phyloP scores from a whole-genome alignment of 2,888 invertebrate species.

The Fragum sueziense region DNA sequence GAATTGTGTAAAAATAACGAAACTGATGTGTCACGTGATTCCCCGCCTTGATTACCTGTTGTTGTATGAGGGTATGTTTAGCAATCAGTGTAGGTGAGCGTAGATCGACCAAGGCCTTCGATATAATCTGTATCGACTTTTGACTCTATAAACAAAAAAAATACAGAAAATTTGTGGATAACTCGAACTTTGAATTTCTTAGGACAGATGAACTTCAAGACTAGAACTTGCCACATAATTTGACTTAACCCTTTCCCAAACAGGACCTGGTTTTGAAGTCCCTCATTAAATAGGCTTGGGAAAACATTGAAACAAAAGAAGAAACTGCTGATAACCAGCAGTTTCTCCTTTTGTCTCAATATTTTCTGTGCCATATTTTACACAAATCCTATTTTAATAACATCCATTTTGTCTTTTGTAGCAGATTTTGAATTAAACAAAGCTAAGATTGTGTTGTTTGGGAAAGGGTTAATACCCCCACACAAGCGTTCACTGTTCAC shows the following conservation, averaged over 20 bases:
- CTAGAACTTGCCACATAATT: not conserved
- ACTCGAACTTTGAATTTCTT: not conserved
- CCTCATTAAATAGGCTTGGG: too few species aligned
- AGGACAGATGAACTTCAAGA: not conserved
- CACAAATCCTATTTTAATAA: too few species aligned
- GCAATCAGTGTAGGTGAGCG: constrained; percentile 21
- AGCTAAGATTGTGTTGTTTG: too few species aligned
- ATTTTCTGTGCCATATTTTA: too few species aligned
- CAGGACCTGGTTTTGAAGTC: too few species aligned
- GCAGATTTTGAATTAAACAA: too few species aligned
- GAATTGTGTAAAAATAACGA: not conserved
- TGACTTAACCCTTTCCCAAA: too few species aligned
- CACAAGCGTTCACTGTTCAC: not conserved
- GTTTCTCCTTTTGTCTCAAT: too few species aligned
- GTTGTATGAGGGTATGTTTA: constrained; percentile 12
- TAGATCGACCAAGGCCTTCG: constrained; percentile 10
- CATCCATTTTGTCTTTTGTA: too few species aligned
- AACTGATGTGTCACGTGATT: too few species aligned
- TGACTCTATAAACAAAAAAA: not conserved
- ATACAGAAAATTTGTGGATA: not conserved
- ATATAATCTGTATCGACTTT: constrained; percentile 5
- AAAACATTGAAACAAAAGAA: too few species aligned
- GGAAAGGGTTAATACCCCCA: not conserved
- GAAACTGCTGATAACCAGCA: too few species aligned
- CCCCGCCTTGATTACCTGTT: not conserved